phyloP scores from a whole-genome alignment of 2,113 vertebrate genomes.

The Tylochromis polylepis region DNA sequence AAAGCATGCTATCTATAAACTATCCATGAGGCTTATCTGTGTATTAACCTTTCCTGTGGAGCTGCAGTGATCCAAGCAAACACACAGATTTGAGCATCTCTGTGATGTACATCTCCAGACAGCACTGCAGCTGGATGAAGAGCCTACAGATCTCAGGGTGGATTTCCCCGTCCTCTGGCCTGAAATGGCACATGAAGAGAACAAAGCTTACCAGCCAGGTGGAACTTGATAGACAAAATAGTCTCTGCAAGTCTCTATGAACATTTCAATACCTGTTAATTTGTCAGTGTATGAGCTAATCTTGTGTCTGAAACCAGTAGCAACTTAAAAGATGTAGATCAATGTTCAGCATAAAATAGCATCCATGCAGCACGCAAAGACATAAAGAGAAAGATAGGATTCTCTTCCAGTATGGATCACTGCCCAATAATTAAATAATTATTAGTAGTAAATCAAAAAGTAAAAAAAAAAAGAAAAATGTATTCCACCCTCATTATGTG shows the following conservation, averaged over 20 bases:
- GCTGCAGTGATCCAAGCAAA: slow-evolving; percentile 92
- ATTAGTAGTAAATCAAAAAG: neutral
- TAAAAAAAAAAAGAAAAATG: neutral
- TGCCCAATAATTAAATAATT: neutral
- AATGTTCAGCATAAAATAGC: neutral
- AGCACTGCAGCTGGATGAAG: slow-evolving; percentile 97
- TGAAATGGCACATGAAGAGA: slow-evolving; percentile 52
- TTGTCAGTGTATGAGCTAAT: neutral
- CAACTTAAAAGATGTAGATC: neutral
- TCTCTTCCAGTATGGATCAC: neutral
- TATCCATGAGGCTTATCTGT: neutral
- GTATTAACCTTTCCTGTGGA: slow-evolving; percentile 89
- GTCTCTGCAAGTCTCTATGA: neutral
- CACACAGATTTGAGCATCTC: slow-evolving; percentile 98
- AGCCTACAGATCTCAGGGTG: slow-evolving; percentile 96
- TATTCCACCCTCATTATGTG: neutral
- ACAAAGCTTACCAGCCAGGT: neutral
- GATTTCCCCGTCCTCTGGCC: slow-evolving; percentile 96
- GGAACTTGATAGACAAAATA: neutral
- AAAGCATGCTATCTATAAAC: neutral
- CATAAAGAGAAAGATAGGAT: neutral
- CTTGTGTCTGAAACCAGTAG: neutral
- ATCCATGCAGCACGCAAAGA: neutral
- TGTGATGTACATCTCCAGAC: slow-evolving; percentile 97
- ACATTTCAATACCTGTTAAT: neutral